Conservation (phyloP, 2,797 vertebrate species). For the Numenius phaeopus region DNA sequence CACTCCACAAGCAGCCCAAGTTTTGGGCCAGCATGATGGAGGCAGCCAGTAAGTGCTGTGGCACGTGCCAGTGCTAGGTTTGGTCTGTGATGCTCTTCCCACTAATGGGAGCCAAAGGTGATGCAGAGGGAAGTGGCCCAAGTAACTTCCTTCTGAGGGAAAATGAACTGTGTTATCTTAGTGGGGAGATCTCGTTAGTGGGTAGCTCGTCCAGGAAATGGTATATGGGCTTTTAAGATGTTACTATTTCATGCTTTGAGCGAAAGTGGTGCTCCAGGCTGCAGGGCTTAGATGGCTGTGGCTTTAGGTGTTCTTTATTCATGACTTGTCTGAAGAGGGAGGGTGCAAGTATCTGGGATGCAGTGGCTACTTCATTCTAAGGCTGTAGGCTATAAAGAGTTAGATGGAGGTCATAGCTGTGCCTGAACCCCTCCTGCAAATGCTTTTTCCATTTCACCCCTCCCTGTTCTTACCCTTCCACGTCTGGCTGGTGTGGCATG, state of each 20-base stretch:
- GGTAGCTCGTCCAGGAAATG: background rate
- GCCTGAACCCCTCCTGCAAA: background rate
- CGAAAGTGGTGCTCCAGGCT: accelerated
- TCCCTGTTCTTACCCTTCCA: background rate
- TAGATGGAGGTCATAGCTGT: background rate
- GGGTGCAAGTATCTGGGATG: background rate
- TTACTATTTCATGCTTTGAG: background rate
- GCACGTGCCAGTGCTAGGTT: accelerated
- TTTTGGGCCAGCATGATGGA: constrained; percentile 99
- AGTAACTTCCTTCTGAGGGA: background rate
- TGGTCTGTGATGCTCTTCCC: background rate
- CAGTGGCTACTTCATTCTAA: background rate
- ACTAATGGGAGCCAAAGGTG: background rate
- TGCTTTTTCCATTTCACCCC: background rate
- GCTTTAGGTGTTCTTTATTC: background rate
- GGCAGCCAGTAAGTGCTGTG: constrained; percentile 87
- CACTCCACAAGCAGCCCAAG: constrained; percentile 87
- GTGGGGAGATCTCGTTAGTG: accelerated
- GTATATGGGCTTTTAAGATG: background rate
- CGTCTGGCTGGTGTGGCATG: background rate
- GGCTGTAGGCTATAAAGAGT: background rate
- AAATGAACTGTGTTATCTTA: accelerated
- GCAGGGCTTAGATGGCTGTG: background rate
- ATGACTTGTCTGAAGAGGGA: background rate
- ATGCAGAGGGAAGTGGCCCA: background rate